Evolutionary conservation across 1,140 invertebrate genomes (phyloP), one percentile per base, ranked within the genome.

Genomic region (Meloidogyne chitwoodi): DNA sequence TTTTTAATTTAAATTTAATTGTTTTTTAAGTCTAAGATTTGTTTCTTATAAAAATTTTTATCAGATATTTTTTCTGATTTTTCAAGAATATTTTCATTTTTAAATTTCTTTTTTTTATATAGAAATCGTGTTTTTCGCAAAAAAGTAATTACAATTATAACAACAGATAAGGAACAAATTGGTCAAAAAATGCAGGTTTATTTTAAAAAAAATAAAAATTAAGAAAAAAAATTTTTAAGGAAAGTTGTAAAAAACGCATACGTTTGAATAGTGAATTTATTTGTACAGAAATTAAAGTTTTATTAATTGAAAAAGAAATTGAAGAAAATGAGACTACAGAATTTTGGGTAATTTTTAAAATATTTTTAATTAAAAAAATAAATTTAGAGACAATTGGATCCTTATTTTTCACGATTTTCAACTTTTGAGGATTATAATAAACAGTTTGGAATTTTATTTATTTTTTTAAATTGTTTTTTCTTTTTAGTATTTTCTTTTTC

Each of bases 211-310:
- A 12, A n/a, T 56, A n/a, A 2, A 8, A 27, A 14, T n/a, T 34
- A 22, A 26, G 6, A 2, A 24, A 11, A 8, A 16, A 14, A 12
- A 68, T 79, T 80, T 16, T 70, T 76, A n/a, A 78, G 77, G 26
- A 74, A 41, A 68, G 56, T 19, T 38, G 80, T 29, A 14, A 66
- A 62, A 80, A 22, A 29, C 67, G 68, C 8, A 29, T 79, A 29
- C 16, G 12, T 56, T 14, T 29, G 10, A 78, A 78, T 26, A 66
- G 80, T 68, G 12, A n/a, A 38, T 48, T 44, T 48, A 68, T 29
- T n/a, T 78, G 68, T 4, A 69, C 67, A n/a, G 31, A 79, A 34
- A 34, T 78, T 14, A 41, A 34, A 16, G 76, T 78, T 29, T 78
- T 78, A 11, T 38, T 78, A 34, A 26, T 78, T 63, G 77, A 80